Percentiles rank a stretch among this genome's conserved stretches.
These are phyloP conservation scores for Oopsacas minuta DNA, from an alignment of 37 sponge, comb jelly and placozoan species.

Conservation along the genomic window DNA sequence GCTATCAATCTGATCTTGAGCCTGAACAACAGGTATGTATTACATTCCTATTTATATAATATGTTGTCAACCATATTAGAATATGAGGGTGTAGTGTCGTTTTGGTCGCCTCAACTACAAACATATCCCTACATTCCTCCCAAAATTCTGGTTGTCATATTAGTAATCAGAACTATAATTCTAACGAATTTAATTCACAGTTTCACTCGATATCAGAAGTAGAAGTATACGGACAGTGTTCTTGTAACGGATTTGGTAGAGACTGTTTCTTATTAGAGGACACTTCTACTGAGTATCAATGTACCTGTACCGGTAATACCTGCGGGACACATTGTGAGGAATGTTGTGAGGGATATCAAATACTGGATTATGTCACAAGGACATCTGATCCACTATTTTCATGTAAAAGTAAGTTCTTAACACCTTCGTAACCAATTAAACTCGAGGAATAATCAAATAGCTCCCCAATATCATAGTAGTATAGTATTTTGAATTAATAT, in stretches of 20 bases:
- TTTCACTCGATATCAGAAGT: neutral
- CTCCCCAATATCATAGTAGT: no score
- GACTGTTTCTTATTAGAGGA: neutral
- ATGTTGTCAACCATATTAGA: no score
- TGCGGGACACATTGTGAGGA: neutral
- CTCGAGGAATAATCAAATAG: no score
- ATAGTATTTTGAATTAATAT: neutral
- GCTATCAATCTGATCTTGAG: no score
- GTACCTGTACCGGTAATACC: neutral
- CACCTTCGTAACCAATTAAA: no score
- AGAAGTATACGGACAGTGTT: neutral
- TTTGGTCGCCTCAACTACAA: no score
- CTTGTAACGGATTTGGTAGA: neutral
- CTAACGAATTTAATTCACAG: neutral
- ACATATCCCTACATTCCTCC: no score
- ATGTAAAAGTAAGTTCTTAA: neutral
- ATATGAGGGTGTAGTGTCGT: no score
- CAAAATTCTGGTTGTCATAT: no score
- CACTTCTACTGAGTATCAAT: neutral
- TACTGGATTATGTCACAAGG: neutral
- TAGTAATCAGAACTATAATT: neutral
- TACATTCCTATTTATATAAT: neutral
- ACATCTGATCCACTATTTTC: neutral
- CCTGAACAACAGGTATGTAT: no score
- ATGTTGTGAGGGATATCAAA: conserved; percentile 1